A percentile compares a stretch with the other conserved stretches of the same genome.
Evolutionary conservation across 2,797 vertebrate genomes (phyloP).

Genomic region (Thripadectes ignobilis): DNA sequence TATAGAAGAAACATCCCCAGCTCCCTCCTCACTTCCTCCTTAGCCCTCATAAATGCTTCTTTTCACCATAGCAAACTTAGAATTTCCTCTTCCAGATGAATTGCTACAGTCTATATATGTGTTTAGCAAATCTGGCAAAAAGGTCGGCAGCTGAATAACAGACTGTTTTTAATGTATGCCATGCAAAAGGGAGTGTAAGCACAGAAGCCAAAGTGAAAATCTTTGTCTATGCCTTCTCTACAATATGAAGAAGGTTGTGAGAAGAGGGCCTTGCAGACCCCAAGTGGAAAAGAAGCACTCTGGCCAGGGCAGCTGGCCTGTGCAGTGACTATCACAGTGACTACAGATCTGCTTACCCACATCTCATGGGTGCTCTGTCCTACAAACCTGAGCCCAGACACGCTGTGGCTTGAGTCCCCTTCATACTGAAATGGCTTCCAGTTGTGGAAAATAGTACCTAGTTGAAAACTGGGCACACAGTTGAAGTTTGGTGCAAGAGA

Average conservation of each 20-base stretch:
- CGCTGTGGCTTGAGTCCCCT: background rate
- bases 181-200: background rate
- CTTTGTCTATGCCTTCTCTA: background rate
- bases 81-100: background rate
- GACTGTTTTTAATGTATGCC: background rate
- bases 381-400: background rate
- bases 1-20: background rate
- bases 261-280: background rate
- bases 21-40: background rate
- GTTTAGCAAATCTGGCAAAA: background rate
- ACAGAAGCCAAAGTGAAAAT: background rate
- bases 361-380: background rate
- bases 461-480: background rate
- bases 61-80: background rate
- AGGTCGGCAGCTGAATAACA: background rate
- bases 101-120: background rate
- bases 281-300: background rate
- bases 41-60: background rate
- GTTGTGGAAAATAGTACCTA: background rate
- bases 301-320: background rate
- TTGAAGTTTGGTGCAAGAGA: background rate
- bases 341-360: background rate
- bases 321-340: background rate
- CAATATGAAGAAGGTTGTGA: background rate
- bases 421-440: background rate